Evolutionary conservation across 1,140 invertebrate species (phyloP), one percentile per base, ranked within the genome.

Genomic region (Drosophila pallidifrons): DNA sequence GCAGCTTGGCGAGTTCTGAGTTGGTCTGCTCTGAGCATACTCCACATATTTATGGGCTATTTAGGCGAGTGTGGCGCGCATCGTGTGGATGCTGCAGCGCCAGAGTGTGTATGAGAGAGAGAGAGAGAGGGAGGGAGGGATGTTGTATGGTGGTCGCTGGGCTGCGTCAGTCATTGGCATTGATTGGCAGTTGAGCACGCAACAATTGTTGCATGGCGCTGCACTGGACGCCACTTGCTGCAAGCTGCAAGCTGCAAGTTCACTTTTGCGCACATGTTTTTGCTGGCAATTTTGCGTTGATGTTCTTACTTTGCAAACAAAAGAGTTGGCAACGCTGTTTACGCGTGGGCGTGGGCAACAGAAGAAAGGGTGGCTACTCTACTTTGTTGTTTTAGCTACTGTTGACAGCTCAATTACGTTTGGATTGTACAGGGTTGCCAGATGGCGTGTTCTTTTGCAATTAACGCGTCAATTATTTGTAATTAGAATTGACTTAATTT

Each of bases 1-100:
- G 38, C 41, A 52, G 45, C 10, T 38, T 52, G 35, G 75, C 25
- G 7, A 10, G 7, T 38, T 7, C 1, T 10, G 2, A 8, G 7
- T 7, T 54, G 64, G 75, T 65, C 35, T 38, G 35, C 7, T 38
- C 35, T 78, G 82, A 74, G 85, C 83, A 88, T 88, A 89, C 83
- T 88, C 85, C 85, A 89, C 83, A 88, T 88, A 87, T 87, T 87
- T 87, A 87, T 87, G 83, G 83, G 83, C 83, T 80, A 83, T 87
- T 87, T 87, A 88, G 78, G 83, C 80, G 77, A 83, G 79, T 71
- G 75, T 38, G 35, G 35, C 74, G 74, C 80, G 82, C 75, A 75
- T 81, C 75, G 70, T 74, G 80, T 74, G 80, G 83, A 88, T 83
- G 85, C 78, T 77, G 81, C 52, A 75, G 52, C 46, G 57, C 52